A percentile compares a stretch with the other conserved stretches of the same genome.
Conservation (phyloP, 1,140 invertebrate species). For the Drepana arcuata region DNA sequence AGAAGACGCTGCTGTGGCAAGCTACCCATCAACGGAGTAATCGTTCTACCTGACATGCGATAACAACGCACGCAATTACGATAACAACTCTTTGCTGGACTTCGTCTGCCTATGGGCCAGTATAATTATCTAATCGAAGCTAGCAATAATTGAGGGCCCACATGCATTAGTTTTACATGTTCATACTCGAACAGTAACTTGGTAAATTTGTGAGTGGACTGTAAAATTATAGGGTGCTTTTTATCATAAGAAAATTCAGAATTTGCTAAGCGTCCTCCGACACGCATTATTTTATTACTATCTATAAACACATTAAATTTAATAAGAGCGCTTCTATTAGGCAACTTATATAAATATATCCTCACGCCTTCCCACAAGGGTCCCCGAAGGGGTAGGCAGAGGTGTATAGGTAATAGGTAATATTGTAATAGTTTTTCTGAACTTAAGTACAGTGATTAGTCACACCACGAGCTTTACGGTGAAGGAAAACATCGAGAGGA, state of each 20-base stretch:
- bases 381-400: too few species aligned
- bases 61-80: too few species aligned
- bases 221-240: neutral
- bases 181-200: neutral
- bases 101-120: neutral
- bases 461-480: too few species aligned
- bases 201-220: neutral
- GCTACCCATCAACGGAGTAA: slow-evolving; percentile 9
- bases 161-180: slow-evolving; percentile 2
- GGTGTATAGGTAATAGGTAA: too few species aligned
- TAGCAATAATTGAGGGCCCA: slow-evolving; percentile 2
- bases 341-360: too few species aligned
- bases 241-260: neutral
- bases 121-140: neutral
- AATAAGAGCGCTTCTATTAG: slow-evolving; percentile 1
- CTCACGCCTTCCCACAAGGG: too few species aligned
- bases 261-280: neutral
- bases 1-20: slow-evolving; percentile 4
- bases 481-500: too few species aligned
- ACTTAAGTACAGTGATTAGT: too few species aligned
- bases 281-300: too few species aligned
- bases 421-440: too few species aligned
- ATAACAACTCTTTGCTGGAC: too few species aligned
- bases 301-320: slow-evolving; percentile 6
- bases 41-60: slow-evolving; percentile 7